These are phyloP conservation scores for Tipula vernalis DNA, from an alignment of 2,888 invertebrate species.

Conservation along the genomic window DNA sequence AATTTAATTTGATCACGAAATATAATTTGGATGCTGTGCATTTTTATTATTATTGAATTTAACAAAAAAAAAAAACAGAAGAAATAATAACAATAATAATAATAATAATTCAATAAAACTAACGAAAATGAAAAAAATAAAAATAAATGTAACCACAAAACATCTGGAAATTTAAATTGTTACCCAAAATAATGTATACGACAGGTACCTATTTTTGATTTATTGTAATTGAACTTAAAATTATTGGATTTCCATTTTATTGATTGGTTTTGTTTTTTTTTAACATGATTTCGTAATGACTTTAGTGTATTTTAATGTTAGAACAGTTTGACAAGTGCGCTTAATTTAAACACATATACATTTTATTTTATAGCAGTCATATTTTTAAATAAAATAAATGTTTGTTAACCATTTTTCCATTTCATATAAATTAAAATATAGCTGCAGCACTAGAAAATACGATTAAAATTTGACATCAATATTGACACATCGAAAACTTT, in stretches of 20 bases:
- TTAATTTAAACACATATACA: too few species aligned
- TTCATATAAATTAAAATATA: too few species aligned
- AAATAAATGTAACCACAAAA: not conserved
- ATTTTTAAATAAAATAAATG: too few species aligned
- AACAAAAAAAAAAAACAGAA: not conserved
- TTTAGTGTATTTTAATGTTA: not conserved
- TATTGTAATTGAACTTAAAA: not conserved
- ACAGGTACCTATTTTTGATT: not conserved
- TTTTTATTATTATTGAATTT: conserved; percentile 4
- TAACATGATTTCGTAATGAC: not conserved
- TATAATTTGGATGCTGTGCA: conserved; percentile 4
- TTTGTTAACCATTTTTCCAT: too few species aligned
- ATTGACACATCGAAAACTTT: too few species aligned
- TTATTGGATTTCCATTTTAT: not conserved
- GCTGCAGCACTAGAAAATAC: too few species aligned
- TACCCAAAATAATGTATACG: not conserved
- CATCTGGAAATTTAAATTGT: not conserved
- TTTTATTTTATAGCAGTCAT: too few species aligned
- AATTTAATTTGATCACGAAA: conserved; percentile 4
- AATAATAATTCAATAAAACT: not conserved
- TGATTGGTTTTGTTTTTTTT: not conserved
- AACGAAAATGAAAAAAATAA: not conserved
- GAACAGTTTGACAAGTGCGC: too few species aligned
- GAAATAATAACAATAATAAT: not conserved
- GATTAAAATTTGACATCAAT: too few species aligned